Conservation (phyloP, 2,797 vertebrate genomes). For the Lateolabrax maculatus region DNA sequence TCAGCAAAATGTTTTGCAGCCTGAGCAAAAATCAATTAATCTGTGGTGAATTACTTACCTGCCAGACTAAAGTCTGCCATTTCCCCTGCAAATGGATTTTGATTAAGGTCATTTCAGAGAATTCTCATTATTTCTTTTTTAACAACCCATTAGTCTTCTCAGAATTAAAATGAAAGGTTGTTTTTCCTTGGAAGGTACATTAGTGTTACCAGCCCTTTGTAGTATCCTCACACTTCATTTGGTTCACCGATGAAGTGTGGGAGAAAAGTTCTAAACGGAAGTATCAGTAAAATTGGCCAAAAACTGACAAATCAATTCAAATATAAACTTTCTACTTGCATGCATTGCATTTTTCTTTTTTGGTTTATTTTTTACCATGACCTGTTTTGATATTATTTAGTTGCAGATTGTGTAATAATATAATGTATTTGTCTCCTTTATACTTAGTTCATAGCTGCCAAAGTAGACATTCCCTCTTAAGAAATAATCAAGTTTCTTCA, state of each 20-base stretch:
- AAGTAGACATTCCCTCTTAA: not conserved
- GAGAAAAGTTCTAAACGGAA: not conserved
- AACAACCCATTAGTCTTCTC: conserved; percentile 49
- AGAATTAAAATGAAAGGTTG: conserved; percentile 25
- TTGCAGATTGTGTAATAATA: not conserved
- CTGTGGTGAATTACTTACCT: conserved; percentile 28
- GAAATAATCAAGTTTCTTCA: not conserved
- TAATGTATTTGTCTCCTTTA: not conserved
- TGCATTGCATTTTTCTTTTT: not conserved
- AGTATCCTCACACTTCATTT: conserved; percentile 1
- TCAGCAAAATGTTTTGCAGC: conserved; percentile 16
- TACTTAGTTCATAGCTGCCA: not conserved
- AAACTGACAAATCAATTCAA: not conserved
- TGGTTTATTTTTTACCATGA: not conserved
- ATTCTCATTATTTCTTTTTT: conserved; percentile 53
- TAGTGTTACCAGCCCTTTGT: not conserved
- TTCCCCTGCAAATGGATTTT: conserved; percentile 51
- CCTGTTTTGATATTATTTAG: not conserved
- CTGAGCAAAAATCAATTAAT: conserved; percentile 46
- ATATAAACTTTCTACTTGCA: not conserved
- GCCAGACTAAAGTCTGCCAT: not conserved
- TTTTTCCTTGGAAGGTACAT: conserved; percentile 25
- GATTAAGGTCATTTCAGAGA: conserved; percentile 44
- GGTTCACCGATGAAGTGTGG: not conserved
- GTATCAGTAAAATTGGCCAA: too few relatives aligned